These are phyloP conservation scores for Meteorus colon DNA, from an alignment of 2,888 invertebrate species.

Conservation along the genomic window DNA sequence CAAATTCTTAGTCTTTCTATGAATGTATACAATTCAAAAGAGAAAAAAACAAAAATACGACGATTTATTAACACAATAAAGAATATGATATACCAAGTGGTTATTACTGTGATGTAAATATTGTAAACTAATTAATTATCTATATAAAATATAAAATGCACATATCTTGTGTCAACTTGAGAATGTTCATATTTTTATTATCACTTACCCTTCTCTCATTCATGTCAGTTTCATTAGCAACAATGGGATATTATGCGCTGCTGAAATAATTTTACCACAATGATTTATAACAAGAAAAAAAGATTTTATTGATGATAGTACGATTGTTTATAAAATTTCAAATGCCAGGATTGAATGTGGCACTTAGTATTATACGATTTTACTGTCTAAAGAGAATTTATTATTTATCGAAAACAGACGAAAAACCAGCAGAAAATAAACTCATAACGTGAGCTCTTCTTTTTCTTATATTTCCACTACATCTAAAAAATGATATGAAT, in stretches of 20 bases:
- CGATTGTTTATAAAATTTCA: constrained; percentile 50
- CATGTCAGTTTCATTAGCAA: neutral
- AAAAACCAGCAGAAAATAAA: neutral
- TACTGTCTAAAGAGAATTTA: neutral
- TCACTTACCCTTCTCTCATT: neutral
- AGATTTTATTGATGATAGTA: constrained; percentile 40
- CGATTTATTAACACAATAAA: neutral
- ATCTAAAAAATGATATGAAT: neutral
- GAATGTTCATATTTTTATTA: neutral
- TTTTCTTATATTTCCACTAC: too few relatives aligned
- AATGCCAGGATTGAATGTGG: neutral
- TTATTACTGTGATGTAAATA: constrained; percentile 62
- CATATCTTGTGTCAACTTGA: constrained; percentile 45
- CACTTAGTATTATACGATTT: neutral
- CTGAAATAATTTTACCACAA: neutral
- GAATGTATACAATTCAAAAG: neutral
- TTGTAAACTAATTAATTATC: constrained; percentile 62
- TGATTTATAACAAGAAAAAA: constrained; percentile 26
- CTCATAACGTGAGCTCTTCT: too few relatives aligned
- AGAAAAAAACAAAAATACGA: neutral
- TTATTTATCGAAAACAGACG: neutral
- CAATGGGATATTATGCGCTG: neutral
- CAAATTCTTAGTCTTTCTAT: neutral
- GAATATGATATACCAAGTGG: constrained; percentile 11
- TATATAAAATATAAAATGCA: constrained; percentile 46